Percentiles rank a stretch among this genome's conserved stretches.
phyloP scores from a whole-genome alignment of 1,140 invertebrate species.

The Ceratina australensis region DNA sequence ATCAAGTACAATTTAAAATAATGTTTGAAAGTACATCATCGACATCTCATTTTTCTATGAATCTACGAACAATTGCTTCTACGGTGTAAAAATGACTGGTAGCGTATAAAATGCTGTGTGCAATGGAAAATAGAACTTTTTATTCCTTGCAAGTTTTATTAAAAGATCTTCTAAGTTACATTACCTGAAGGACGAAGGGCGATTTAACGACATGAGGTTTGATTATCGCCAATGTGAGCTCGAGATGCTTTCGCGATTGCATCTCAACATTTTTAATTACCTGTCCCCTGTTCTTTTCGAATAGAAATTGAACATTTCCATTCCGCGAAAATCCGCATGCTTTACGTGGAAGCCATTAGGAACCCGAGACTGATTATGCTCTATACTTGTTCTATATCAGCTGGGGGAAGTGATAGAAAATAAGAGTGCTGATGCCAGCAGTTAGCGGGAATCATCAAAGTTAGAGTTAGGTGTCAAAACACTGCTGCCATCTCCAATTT shows the following conservation, averaged over 20 bases:
- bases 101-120: not conserved
- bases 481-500: too few relatives aligned
- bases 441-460: too few relatives aligned
- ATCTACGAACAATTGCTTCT: too few relatives aligned
- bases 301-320: not conserved
- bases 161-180: conserved; percentile 26
- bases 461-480: too few relatives aligned
- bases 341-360: too few relatives aligned
- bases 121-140: not conserved
- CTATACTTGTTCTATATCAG: too few relatives aligned
- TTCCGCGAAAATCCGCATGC: not conserved
- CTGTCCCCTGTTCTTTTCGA: conserved; percentile 15
- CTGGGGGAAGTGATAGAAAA: too few relatives aligned
- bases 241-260: conserved; percentile 68
- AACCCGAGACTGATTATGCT: too few relatives aligned
- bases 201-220: conserved; percentile 88
- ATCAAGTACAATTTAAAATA: not conserved
- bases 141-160: not conserved
- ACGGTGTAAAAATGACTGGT: too few relatives aligned
- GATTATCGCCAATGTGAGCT: conserved; percentile 86
- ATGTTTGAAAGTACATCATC: not conserved
- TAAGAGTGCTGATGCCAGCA: too few relatives aligned
- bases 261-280: conserved; percentile 61
- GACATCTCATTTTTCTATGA: not conserved
- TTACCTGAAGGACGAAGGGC: conserved; percentile 82